Base-by-base conservation (phyloP, 1,140 invertebrate genomes). In the Chelonus insularis region DNA sequence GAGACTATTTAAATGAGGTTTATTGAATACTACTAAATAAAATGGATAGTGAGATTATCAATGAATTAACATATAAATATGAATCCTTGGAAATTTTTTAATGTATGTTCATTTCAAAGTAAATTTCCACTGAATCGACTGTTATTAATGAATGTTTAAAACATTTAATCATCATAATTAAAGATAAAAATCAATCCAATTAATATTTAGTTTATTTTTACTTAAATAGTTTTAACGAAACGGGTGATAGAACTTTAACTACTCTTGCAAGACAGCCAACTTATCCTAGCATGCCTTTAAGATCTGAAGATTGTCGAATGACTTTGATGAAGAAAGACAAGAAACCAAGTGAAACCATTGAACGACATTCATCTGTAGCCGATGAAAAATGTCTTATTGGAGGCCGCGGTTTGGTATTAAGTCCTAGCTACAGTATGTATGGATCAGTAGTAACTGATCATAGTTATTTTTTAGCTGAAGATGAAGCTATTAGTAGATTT, bases 401-500 rank as follows among this genome's bases (percentile, higher is more conserved):
- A 43, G 16, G 70, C 16, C 54, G 65, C 2, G 67, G 67, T 12
- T 36, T 74, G 4, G 66, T 75, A 0, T 65, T 70, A 48, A 82
- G 79, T 58, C 79, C 79, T 1, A 82, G 77, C 4, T 82, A 74
- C 60, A 76, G 68, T 36, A 79, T 80, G 77, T 80, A 80, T 59
- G 73, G 65, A 34, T 78, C 78, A 32, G 68, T 71, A 34, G 69
- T 78, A 4, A 80, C 79, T 57, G 71, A 21, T 57, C 73, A 73
- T 43, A 78, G 78, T 55, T 80, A 79, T 48, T 79, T 80, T 47
- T 72, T 80, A 18, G 71, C 74, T 14, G 77, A 82, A 14, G 78
- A 82, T 60, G 79, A 82, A 47, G 79, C 79, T 8, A 72, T 80
- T 23, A 82, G 79, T 63, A 74, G 77, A 50, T 82, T 82, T 67